Conservation (phyloP, 53 echinoderm and acorn worm species). For the Hippasteria phrygiana region DNA sequence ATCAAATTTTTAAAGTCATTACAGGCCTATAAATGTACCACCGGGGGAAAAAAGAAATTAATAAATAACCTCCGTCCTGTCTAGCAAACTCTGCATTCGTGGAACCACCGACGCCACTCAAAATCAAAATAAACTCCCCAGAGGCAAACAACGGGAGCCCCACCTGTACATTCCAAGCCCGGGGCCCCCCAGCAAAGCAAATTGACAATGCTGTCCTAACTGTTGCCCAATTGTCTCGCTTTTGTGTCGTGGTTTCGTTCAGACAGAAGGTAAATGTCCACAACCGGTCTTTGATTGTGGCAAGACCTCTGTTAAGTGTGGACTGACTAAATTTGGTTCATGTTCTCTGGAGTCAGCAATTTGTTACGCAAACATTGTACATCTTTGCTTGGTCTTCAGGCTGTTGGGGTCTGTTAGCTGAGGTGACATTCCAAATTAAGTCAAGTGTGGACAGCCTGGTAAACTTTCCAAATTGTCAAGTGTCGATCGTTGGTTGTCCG, state of each 20-base stretch:
- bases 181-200: constrained; percentile 14
- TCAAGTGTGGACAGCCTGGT: no score
- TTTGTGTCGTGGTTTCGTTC: constrained; percentile 3
- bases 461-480: no score
- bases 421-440: background rate
- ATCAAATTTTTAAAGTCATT: no score
- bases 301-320: background rate
- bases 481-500: no score
- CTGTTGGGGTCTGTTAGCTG: background rate
- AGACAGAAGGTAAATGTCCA: background rate
- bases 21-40: no score
- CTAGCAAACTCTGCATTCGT: no score
- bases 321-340: background rate
- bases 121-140: background rate
- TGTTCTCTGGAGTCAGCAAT: background rate
- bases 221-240: background rate
- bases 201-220: background rate
- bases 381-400: background rate
- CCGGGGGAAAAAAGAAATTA: no score
- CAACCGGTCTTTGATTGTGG: background rate
- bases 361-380: background rate
- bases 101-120: constrained; percentile 23
- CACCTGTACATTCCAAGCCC: constrained; percentile 18
- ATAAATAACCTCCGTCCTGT: background rate
- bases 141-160: background rate